These are phyloP conservation scores for Ctenochaetus hawaiiensis DNA, from an alignment of 2,797 vertebrate species.

Conservation along the genomic window DNA sequence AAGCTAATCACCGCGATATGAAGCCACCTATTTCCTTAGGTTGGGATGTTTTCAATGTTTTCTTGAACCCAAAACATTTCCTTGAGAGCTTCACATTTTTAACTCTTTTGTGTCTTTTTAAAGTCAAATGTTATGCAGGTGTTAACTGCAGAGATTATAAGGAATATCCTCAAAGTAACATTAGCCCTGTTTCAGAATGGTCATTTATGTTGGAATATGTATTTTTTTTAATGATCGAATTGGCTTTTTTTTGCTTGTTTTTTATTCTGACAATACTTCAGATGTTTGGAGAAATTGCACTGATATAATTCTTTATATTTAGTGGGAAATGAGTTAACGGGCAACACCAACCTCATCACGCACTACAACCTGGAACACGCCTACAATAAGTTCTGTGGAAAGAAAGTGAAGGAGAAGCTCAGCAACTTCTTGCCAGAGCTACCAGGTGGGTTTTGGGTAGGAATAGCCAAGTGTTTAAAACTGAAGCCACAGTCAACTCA, in stretches of 20 bases:
- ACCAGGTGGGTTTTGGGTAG: constrained; percentile 83
- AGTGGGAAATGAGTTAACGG: constrained; percentile 95
- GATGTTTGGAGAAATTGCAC: neutral
- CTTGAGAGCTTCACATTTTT: neutral
- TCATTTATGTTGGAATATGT: too few species aligned
- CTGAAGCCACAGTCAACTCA: neutral
- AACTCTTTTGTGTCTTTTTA: neutral
- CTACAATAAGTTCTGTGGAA: constrained; percentile 98
- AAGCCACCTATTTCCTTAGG: rapidly evolving
- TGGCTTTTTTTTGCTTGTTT: too few species aligned
- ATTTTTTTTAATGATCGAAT: too few species aligned
- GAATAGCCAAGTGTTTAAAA: neutral
- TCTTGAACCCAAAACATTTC: neutral
- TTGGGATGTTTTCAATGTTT: neutral
- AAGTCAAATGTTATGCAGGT: neutral
- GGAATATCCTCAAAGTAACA: neutral
- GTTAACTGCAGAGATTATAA: neutral
- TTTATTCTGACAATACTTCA: neutral
- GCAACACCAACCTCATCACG: constrained; percentile 97
- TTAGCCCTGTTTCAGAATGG: neutral
- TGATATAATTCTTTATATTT: constrained; percentile 34
- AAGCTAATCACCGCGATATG: neutral
- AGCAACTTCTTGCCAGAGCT: constrained; percentile 98
- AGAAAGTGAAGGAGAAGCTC: constrained; percentile 99
- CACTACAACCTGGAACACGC: constrained; percentile 97